These are phyloP conservation scores for Oxycera nigricornis DNA, from an alignment of 2,888 invertebrate genomes.

Conservation along the genomic window DNA sequence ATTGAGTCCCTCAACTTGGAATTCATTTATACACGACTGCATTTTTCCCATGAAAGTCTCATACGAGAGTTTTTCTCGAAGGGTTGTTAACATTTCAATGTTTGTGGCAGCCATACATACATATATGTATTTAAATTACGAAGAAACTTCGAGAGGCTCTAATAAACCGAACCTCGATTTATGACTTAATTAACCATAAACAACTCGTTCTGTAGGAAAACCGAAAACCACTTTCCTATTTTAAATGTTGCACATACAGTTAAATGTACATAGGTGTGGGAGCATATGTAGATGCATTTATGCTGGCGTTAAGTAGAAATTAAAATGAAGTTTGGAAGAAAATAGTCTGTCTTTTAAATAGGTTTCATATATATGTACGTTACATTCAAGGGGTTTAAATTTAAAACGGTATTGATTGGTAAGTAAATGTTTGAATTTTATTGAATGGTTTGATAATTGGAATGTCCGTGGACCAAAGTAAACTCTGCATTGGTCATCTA, in stretches of 20 bases:
- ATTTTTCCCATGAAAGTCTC: background rate
- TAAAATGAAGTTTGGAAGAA: no score
- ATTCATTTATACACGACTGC: background rate
- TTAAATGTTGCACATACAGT: conserved; percentile 29
- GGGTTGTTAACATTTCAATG: background rate
- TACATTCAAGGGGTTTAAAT: no score
- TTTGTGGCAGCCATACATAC: background rate
- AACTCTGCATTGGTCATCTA: no score
- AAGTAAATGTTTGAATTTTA: no score
- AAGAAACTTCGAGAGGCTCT: background rate
- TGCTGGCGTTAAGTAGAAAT: no score
- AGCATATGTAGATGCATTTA: no score
- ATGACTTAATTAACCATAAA: conserved; percentile 39
- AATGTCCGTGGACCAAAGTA: no score
- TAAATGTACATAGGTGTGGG: no score
- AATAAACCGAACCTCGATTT: conserved; percentile 25
- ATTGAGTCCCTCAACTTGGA: background rate
- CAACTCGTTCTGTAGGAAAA: conserved; percentile 31
- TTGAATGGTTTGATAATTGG: no score
- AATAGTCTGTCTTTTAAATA: no score
- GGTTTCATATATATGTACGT: no score
- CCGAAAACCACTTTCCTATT: conserved; percentile 39
- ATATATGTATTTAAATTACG: background rate
- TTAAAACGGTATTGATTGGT: no score
- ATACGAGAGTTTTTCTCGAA: background rate